Evolutionary conservation across 2,797 vertebrate species (phyloP).

Genomic region (Trachurus trachurus): DNA sequence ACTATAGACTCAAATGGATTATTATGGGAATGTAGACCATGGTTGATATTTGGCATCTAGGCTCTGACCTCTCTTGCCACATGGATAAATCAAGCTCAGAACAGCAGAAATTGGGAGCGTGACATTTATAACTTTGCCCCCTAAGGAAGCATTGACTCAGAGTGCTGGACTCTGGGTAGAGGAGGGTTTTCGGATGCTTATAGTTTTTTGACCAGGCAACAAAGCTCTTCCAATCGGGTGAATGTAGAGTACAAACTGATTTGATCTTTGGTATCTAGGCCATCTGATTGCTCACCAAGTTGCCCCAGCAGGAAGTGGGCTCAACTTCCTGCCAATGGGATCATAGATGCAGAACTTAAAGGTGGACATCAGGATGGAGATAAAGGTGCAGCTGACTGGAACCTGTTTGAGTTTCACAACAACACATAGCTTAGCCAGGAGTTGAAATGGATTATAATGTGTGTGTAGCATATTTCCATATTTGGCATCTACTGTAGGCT

Average conservation of each 20-base stretch:
- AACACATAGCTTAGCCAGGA: neutral
- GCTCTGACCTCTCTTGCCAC: neutral
- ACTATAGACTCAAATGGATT: neutral
- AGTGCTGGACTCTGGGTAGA: neutral
- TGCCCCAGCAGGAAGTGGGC: too few species aligned
- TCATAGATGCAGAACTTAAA: too few species aligned
- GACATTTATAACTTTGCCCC: too few species aligned
- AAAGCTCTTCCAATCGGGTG: neutral
- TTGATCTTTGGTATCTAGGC: too few species aligned
- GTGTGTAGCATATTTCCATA: conserved; percentile 2
- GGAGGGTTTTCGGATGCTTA: neutral
- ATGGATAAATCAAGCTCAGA: neutral
- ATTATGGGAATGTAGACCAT: neutral
- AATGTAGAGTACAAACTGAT: too few species aligned
- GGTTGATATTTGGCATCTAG: neutral
- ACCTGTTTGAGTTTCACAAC: too few species aligned
- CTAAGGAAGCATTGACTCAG: neutral
- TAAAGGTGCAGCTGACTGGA: too few species aligned
- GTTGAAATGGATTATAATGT: neutral
- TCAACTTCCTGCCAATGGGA: neutral
- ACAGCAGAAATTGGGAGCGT: neutral
- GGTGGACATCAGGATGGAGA: too few species aligned
- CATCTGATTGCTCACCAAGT: too few species aligned
- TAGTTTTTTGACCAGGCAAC: neutral
- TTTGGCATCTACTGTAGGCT: conserved; percentile 9